phyloP scores from a whole-genome alignment of 2,888 invertebrate species.

The Panzeria rudis region DNA sequence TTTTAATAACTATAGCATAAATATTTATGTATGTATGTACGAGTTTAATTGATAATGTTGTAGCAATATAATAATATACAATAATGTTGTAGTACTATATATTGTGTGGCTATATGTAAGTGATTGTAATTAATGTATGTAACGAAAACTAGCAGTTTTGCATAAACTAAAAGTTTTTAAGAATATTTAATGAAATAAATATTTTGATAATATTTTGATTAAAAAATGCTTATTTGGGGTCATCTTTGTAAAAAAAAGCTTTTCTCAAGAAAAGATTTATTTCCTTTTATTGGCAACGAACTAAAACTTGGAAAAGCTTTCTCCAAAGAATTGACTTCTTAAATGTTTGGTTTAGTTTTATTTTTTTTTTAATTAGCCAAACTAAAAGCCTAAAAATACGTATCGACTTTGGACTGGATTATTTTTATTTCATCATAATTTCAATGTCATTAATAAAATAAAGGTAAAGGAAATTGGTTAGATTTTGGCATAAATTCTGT shows the following conservation, averaged over 20 bases:
- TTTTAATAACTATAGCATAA: background rate
- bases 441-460: slow-evolving; percentile 19
- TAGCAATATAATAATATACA: background rate
- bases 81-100: background rate
- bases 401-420: slow-evolving; percentile 83
- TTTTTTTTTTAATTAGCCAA: slow-evolving; percentile 60
- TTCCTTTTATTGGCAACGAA: slow-evolving; percentile 27
- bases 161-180: slow-evolving; percentile 52
- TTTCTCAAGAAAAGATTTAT: slow-evolving; percentile 5
- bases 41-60: slow-evolving; percentile 3
- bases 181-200: background rate
- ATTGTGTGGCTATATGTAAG: slow-evolving; percentile 29
- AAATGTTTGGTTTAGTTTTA: slow-evolving; percentile 39
- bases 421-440: slow-evolving; percentile 72
- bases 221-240: too few relatives aligned
- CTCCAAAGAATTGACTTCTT: slow-evolving; percentile 29
- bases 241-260: slow-evolving; percentile 63
- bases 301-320: slow-evolving; percentile 68
- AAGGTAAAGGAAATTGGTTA: background rate
- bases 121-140: slow-evolving; percentile 12
- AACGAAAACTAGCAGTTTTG: slow-evolving; percentile 48
- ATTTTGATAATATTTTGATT: background rate
- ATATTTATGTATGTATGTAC: background rate
- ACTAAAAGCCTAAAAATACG: slow-evolving; percentile 83
- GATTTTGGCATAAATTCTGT: slow-evolving; percentile 25